A percentile compares a stretch with the other conserved stretches of the same genome.
Conservation (phyloP, 1,140 invertebrate species). For the Dendrolimus kikuchii region DNA sequence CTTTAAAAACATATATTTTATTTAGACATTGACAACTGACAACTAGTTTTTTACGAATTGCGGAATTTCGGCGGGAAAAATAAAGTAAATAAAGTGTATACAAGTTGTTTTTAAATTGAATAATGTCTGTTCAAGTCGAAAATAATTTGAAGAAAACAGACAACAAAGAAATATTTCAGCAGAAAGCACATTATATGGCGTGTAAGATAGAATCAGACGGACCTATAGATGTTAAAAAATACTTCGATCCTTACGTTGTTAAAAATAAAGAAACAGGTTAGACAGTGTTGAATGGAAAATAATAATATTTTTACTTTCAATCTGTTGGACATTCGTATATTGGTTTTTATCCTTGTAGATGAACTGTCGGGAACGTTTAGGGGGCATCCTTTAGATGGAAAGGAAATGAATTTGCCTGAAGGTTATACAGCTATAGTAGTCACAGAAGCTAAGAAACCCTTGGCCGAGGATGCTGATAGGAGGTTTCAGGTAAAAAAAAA, state of each 20-base stretch:
- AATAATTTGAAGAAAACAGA: conserved; percentile 44
- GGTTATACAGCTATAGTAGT: conserved; percentile 79
- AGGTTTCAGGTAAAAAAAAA: conserved; percentile 73
- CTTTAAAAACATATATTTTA: too few relatives aligned
- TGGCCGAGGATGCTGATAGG: conserved; percentile 74
- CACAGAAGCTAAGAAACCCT: conserved; percentile 75
- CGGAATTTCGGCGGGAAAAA: too few relatives aligned
- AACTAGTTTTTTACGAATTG: too few relatives aligned
- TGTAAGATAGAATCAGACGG: conserved; percentile 82
- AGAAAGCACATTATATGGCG: conserved; percentile 79
- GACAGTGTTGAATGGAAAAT: neutral
- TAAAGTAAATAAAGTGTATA: too few relatives aligned
- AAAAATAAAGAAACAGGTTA: conserved; percentile 46
- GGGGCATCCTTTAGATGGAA: conserved; percentile 79
- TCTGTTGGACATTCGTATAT: too few relatives aligned
- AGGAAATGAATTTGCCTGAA: conserved; percentile 73
- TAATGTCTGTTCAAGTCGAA: conserved; percentile 56
- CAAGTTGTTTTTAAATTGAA: conserved; percentile 5
- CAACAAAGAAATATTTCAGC: conserved; percentile 40
- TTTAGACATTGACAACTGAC: too few relatives aligned
- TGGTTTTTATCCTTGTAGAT: too few relatives aligned
- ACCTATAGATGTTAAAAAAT: conserved; percentile 78
- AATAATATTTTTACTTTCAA: too few relatives aligned
- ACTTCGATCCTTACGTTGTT: conserved; percentile 77
- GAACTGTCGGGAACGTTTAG: conserved; percentile 72